Base-by-base conservation (phyloP, 2,113 vertebrate species). In the Strigops habroptila region DNA sequence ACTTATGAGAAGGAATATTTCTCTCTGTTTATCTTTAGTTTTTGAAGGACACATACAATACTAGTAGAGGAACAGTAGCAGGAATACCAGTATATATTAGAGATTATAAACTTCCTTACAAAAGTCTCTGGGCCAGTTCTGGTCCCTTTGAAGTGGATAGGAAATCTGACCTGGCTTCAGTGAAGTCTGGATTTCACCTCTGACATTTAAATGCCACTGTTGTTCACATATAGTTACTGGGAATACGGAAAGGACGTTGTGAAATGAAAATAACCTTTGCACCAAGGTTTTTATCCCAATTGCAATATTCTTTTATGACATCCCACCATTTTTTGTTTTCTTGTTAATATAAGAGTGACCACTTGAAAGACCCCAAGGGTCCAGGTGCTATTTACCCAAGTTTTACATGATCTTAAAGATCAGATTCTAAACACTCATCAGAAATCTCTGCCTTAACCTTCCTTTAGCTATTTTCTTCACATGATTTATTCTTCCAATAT, bases 131-230 rank as follows among this genome's bases (percentile, higher is more conserved):
- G 21, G 76, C 14, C 18, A 51, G 10, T 86, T 85, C 75, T 70
- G 21, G 5, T 48, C 18, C 31, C 30, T 77, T 52, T 74, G n/a
- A 86, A 83, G 35, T 21, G 23, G 19, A 35, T 39, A 64, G 33
- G 24, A 82, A 92, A 65, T 10, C 18, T 62, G 15, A 89, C 15
- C 49, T 82, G 59, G 37, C 41, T 76, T 82, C n/a, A 43, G 27
- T 59, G 14, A 83, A 70, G 9, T 64, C 51, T 75, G 21, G 21
- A 31, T 83, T 94, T 96, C 52, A 71, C 75, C 68, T 93, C 69
- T 95, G 91, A 90, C 55, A 89, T 96, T 96, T 92, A 91, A 95
- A 96, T 95, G 53, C 43, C 57, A 44, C 24, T 76, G 39, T 43
- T 90, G 4, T 37, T 75, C 82, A 51, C 39, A 62, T 68, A 57